Evolutionary conservation across 2,888 invertebrate genomes (phyloP).

Genomic region (Acanthococcus lagerstroemiae): DNA sequence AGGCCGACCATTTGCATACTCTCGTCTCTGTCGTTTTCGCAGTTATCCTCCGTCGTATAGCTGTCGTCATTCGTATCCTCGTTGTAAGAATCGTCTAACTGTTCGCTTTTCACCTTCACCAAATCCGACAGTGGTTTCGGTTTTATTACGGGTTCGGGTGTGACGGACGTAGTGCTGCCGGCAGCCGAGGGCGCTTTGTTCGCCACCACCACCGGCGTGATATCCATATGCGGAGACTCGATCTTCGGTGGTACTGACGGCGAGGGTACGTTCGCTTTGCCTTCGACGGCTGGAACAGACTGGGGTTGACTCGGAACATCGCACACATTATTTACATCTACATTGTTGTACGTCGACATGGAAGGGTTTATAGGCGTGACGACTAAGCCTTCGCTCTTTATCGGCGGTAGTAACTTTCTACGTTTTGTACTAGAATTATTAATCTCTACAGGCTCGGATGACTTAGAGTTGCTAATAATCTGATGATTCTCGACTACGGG

Average conservation of each 20-base stretch:
- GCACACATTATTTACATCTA: conserved; percentile 32
- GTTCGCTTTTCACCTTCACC: conserved; percentile 29
- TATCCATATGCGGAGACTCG: conserved; percentile 26
- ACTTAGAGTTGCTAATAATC: conserved; percentile 5
- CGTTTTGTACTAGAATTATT: conserved; percentile 33
- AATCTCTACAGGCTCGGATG: conserved; percentile 5
- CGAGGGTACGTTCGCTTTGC: conserved; percentile 33
- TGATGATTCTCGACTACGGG: conserved; percentile 31
- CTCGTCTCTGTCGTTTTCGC: conserved; percentile 22
- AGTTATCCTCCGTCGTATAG: conserved; percentile 24
- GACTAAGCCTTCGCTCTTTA: conserved; percentile 34
- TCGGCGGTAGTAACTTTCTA: conserved; percentile 34
- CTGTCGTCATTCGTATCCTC: conserved; percentile 30
- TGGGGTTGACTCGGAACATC: conserved; percentile 32
- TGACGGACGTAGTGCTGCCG: background rate
- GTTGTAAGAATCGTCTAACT: conserved; percentile 23
- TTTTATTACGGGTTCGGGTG: conserved; percentile 1
- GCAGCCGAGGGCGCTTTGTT: background rate
- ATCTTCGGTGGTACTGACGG: conserved; percentile 32
- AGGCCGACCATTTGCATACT: conserved; percentile 6
- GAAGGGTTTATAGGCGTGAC: conserved; percentile 34
- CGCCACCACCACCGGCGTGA: conserved; percentile 15
- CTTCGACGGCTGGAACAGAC: conserved; percentile 31
- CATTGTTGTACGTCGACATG: conserved; percentile 31
- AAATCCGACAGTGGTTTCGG: conserved; percentile 28